Conservation (phyloP, 2,888 invertebrate genomes). For the Boloria selene region DNA sequence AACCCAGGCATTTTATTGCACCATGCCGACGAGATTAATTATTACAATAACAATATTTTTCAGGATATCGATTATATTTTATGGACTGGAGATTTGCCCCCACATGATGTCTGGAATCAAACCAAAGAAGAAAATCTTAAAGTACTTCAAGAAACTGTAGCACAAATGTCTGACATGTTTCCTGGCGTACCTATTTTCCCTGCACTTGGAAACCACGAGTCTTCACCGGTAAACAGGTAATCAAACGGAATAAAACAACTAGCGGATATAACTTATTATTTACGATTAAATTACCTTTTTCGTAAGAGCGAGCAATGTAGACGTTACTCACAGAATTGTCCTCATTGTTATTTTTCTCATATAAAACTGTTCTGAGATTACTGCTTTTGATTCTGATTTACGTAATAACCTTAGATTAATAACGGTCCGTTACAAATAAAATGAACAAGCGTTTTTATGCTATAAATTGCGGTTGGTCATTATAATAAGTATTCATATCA, state of each 20-base stretch:
- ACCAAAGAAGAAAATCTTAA: slow-evolving; percentile 93
- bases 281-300: background rate
- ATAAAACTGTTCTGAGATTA: background rate
- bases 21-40: too few relatives aligned
- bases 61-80: slow-evolving; percentile 96
- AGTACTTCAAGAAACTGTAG: slow-evolving; percentile 91
- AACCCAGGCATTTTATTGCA: background rate
- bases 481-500: too few relatives aligned
- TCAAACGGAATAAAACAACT: background rate
- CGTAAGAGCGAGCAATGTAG: background rate
- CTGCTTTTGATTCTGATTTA: slow-evolving; percentile 2
- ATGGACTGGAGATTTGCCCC: slow-evolving; percentile 98
- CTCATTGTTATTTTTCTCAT: background rate
- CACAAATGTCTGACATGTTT: slow-evolving; percentile 92
- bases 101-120: slow-evolving; percentile 98
- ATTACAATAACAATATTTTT: slow-evolving; percentile 40
- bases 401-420: slow-evolving; percentile 2
- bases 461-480: background rate
- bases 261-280: background rate
- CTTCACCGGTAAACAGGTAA: slow-evolving; percentile 96
- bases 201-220: slow-evolving; percentile 97
- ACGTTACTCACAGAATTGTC: background rate
- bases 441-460: background rate
- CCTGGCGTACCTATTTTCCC: slow-evolving; percentile 96
- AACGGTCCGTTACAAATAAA: background rate